Evolutionary conservation across 2,113 vertebrate species (phyloP).

Genomic region (Neogobius melanostomus): DNA sequence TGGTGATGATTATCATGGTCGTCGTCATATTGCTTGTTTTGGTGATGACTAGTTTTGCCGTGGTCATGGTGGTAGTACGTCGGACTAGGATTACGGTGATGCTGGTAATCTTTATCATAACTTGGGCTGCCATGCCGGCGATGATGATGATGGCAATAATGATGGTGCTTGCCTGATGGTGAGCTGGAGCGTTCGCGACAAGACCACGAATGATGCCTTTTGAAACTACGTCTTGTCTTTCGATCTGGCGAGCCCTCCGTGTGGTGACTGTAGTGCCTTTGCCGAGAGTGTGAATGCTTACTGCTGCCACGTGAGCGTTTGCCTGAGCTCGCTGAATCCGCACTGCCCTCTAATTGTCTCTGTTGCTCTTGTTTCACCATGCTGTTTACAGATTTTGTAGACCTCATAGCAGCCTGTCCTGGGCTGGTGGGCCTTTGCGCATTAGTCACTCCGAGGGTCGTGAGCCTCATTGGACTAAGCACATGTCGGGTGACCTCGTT

Average conservation of each 20-base stretch:
- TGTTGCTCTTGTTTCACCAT: slow-evolving; percentile 25
- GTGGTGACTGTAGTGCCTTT: slow-evolving; percentile 23
- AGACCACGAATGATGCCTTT: slow-evolving; percentile 38
- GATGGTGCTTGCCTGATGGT: slow-evolving; percentile 27
- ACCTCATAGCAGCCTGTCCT: slow-evolving; percentile 22
- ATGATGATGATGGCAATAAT: slow-evolving; percentile 10
- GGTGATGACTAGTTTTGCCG: slow-evolving; percentile 9
- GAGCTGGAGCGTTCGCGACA: slow-evolving; percentile 29
- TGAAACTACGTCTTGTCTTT: slow-evolving; percentile 37
- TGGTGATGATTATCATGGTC: background rate
- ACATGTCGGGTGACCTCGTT: slow-evolving; percentile 84
- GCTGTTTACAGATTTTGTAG: slow-evolving; percentile 36
- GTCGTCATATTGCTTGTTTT: background rate
- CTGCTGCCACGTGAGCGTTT: slow-evolving; percentile 44
- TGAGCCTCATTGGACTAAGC: slow-evolving; percentile 80
- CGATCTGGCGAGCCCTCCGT: slow-evolving; percentile 21
- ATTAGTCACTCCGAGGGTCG: slow-evolving; percentile 73
- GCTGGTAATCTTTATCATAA: slow-evolving; percentile 9
- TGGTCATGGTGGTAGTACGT: slow-evolving; percentile 18
- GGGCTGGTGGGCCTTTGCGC: slow-evolving; percentile 46
- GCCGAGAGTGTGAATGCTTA: slow-evolving; percentile 33
- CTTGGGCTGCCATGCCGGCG: slow-evolving; percentile 2
- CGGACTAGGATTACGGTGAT: slow-evolving; percentile 10
- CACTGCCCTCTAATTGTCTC: slow-evolving; percentile 35
- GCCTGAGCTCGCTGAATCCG: slow-evolving; percentile 55